Percentiles rank a stretch among this genome's conserved stretches.
Evolutionary conservation across 2,888 invertebrate species (phyloP).

Genomic region (Drosophila mulleri): DNA sequence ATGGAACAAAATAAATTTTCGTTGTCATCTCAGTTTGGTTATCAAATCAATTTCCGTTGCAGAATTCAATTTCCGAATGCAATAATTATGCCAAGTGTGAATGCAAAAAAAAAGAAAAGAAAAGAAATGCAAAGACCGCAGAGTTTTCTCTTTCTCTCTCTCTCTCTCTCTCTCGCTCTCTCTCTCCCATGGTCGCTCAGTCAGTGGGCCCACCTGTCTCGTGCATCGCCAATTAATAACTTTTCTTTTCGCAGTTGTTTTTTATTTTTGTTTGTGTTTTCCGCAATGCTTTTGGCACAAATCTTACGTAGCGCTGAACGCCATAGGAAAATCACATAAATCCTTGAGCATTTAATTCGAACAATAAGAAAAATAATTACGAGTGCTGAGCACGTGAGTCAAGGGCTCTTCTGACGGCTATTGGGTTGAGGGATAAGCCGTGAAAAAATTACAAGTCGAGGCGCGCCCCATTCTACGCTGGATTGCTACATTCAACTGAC

Average conservation of each 20-base stretch:
- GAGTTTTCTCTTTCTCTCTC: not conserved
- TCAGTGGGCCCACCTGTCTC: conserved; percentile 29
- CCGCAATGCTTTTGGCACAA: conserved; percentile 56
- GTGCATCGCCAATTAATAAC: conserved; percentile 70
- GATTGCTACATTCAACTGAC: conserved; percentile 55
- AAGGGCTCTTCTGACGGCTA: conserved; percentile 60
- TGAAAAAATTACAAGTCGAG: conserved; percentile 75
- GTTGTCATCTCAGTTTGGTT: conserved; percentile 54
- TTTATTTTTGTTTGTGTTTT: conserved; percentile 11
- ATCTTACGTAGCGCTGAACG: conserved; percentile 52
- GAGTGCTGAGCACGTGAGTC: conserved; percentile 81
- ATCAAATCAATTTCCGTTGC: conserved; percentile 84
- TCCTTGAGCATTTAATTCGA: conserved; percentile 79
- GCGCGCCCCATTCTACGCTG: conserved; percentile 44
- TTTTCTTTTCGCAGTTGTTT: conserved; percentile 26
- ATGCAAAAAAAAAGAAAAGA: conserved; percentile 35
- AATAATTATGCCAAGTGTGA: conserved; percentile 84
- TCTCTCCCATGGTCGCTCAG: not conserved
- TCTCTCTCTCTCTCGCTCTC: conserved; percentile 11
- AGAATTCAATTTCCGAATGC: conserved; percentile 84
- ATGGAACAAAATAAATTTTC: conserved; percentile 41
- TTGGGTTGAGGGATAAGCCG: conserved; percentile 62
- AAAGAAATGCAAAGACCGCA: conserved; percentile 38
- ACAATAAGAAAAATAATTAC: conserved; percentile 82
- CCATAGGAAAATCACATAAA: conserved; percentile 67